Evolutionary conservation across 2,113 vertebrate species (phyloP).

Genomic region (Pseudolaguvia tuberculata): DNA sequence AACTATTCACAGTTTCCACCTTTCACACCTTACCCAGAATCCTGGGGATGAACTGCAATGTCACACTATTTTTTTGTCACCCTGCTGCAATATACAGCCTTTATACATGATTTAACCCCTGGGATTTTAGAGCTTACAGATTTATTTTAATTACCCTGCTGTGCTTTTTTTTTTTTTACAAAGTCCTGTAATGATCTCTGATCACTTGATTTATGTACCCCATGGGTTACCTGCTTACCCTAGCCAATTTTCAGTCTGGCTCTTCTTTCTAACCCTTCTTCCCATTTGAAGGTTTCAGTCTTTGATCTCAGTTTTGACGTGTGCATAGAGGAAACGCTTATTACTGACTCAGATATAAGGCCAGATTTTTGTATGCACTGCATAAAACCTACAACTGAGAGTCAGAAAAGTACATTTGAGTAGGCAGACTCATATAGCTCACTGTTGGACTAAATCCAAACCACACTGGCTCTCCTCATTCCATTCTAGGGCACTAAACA

Average conservation of each 20-base stretch:
- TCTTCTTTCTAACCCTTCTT: background rate
- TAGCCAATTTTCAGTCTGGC: background rate
- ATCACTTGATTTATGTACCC: background rate
- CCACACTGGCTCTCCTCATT: background rate
- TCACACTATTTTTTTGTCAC: constrained; percentile 26
- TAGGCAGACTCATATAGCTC: background rate
- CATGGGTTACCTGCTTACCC: background rate
- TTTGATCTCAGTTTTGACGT: background rate
- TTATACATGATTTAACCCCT: constrained; percentile 7
- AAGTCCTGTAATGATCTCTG: background rate
- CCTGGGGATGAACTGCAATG: background rate
- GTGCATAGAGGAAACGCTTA: background rate
- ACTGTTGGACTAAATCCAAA: background rate
- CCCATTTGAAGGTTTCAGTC: background rate
- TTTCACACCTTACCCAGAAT: constrained; percentile 11
- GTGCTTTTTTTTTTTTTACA: background rate
- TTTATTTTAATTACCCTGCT: background rate
- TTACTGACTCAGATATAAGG: background rate
- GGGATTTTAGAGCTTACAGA: background rate
- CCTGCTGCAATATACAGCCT: background rate
- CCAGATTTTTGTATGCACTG: background rate
- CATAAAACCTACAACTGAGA: background rate
- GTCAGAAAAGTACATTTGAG: background rate
- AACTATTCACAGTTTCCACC: constrained; percentile 7
- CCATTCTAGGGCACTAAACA: constrained; percentile 6